phyloP scores from a whole-genome alignment of 2,888 invertebrate genomes.

The Idaea dimidiata region DNA sequence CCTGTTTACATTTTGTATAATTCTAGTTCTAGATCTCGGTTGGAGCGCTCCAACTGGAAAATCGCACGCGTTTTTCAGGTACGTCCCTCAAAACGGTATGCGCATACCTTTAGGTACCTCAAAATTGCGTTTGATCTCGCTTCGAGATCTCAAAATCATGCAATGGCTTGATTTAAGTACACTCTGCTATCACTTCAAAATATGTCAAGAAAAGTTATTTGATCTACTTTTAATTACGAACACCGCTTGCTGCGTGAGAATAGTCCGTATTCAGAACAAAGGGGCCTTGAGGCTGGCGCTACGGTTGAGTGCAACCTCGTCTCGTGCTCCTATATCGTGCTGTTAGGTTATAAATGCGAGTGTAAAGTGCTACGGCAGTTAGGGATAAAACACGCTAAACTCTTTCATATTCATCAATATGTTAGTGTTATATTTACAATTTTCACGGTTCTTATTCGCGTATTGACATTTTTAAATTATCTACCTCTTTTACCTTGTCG shows the following conservation, averaged over 20 bases:
- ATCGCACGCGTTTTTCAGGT: no score
- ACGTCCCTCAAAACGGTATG: no score
- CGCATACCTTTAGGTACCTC: neutral
- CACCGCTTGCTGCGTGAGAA: constrained; percentile 66
- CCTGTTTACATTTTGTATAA: no score
- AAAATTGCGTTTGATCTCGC: neutral
- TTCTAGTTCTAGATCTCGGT: no score
- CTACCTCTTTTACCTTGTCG: no score
- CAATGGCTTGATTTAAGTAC: no score
- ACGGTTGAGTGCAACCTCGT: constrained; percentile 48
- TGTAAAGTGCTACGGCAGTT: neutral
- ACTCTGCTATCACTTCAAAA: neutral
- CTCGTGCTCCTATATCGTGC: constrained; percentile 14
- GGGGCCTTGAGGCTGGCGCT: constrained; percentile 61
- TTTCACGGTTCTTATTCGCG: no score
- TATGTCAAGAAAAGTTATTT: constrained; percentile 41
- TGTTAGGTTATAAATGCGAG: neutral
- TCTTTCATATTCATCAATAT: neutral
- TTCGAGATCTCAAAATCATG: no score
- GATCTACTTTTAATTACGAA: constrained; percentile 60
- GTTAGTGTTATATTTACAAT: no score
- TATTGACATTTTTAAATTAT: no score
- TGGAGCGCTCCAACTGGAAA: no score
- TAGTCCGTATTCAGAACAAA: constrained; percentile 66
- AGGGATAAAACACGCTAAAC: neutral